Evolutionary conservation across 1,140 invertebrate genomes (phyloP).

Genomic region (Rhopalosiphum padi): DNA sequence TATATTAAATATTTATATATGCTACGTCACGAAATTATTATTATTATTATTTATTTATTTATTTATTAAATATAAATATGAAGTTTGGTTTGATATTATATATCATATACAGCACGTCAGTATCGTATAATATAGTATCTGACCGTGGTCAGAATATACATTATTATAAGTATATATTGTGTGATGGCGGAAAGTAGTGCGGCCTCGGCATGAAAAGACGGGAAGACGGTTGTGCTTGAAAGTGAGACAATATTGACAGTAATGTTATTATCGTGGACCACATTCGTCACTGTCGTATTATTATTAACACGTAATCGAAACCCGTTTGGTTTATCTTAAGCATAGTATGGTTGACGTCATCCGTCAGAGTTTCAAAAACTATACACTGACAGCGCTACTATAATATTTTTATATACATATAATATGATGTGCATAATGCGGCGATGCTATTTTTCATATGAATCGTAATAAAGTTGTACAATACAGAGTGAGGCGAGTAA

Average conservation of each 20-base stretch:
- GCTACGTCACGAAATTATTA: no score
- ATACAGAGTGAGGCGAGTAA: not conserved
- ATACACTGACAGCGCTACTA: not conserved
- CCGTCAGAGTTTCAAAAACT: not conserved
- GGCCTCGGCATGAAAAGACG: not conserved
- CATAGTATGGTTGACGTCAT: not conserved
- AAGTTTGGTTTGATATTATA: no score
- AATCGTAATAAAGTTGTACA: not conserved
- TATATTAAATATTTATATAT: no score
- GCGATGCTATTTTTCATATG: not conserved
- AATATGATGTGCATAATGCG: not conserved
- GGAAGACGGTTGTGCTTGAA: not conserved
- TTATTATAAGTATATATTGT: not conserved
- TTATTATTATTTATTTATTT: no score
- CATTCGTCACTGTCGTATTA: conserved; percentile 17
- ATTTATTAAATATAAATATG: no score
- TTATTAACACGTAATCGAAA: not conserved
- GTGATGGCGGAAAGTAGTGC: not conserved
- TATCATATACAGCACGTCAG: no score
- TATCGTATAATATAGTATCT: no score
- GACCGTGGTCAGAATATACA: not conserved
- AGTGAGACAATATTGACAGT: not conserved
- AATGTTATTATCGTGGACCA: not conserved
- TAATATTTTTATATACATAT: not conserved
- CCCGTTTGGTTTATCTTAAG: not conserved